These are phyloP conservation scores for Canis aureus DNA, from an alignment of 2,113 vertebrate genomes.

Conservation along the genomic window DNA sequence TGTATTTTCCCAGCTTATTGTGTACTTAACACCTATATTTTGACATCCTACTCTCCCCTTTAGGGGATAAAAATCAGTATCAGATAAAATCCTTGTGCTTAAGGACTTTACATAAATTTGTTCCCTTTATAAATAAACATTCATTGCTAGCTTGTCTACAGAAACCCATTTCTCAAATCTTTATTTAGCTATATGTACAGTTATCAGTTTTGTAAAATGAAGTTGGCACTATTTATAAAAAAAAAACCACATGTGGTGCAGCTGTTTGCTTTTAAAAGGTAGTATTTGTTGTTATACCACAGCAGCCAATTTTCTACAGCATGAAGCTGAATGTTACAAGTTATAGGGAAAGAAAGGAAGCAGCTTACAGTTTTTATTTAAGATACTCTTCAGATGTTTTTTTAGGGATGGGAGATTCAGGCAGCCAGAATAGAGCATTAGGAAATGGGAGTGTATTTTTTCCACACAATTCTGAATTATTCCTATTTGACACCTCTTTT, in stretches of 20 bases:
- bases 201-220: conserved; percentile 55
- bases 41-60: background rate
- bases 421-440: background rate
- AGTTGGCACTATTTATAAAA: background rate
- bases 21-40: conserved; percentile 44
- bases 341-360: background rate
- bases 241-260: background rate
- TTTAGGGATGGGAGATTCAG: background rate
- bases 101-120: background rate
- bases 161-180: conserved; percentile 51
- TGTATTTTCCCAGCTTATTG: conserved; percentile 35
- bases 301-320: conserved; percentile 56
- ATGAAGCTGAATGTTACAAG: conserved; percentile 40
- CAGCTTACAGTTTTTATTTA: conserved; percentile 26
- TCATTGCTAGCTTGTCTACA: background rate
- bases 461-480: background rate
- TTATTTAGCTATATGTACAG: background rate
- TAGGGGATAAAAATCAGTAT: conserved; percentile 12
- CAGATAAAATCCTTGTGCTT: background rate
- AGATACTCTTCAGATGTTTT: conserved; percentile 29
- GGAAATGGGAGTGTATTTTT: background rate
- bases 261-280: conserved; percentile 61
- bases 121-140: conserved; percentile 48
- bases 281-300: conserved; percentile 50
- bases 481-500: background rate